A percentile compares a stretch with the other conserved stretches of the same genome.
These are phyloP conservation scores for Sphaerophoria rueppellii DNA, from an alignment of 2,888 invertebrate species.

Conservation along the genomic window DNA sequence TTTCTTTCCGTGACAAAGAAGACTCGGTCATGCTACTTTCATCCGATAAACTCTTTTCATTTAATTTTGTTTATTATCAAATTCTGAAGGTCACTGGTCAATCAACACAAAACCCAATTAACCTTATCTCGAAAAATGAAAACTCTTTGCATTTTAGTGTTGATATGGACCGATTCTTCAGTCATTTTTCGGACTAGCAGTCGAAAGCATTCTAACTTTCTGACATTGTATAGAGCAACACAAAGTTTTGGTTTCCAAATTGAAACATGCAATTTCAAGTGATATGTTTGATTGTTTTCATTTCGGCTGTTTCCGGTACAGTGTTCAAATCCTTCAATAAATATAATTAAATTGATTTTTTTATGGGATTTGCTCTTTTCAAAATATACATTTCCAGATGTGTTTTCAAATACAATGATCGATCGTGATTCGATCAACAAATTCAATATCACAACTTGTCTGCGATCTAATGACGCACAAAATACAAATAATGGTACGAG, in stretches of 20 bases:
- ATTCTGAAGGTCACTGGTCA: constrained; percentile 18
- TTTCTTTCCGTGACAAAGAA: no score
- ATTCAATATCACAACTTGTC: constrained; percentile 54
- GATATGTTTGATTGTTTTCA: constrained; percentile 3
- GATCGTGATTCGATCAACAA: constrained; percentile 45
- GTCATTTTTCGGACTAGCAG: constrained; percentile 4
- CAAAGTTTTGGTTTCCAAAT: neutral
- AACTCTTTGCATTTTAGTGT: neutral
- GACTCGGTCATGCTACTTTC: no score
- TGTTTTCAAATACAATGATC: constrained; percentile 22
- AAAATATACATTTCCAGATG: constrained; percentile 60
- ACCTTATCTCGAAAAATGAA: constrained; percentile 35
- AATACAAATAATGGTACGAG: constrained; percentile 40
- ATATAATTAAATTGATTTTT: neutral
- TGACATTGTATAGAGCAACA: neutral
- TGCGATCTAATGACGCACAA: constrained; percentile 48
- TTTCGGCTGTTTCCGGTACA: constrained; percentile 44
- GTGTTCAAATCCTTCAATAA: constrained; percentile 16
- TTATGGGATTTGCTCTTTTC: constrained; percentile 10
- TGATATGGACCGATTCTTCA: constrained; percentile 14
- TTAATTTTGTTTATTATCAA: constrained; percentile 22
- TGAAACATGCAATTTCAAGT: constrained; percentile 33
- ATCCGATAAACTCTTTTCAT: neutral
- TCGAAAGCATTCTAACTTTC: constrained; percentile 6
- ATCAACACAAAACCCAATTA: constrained; percentile 14